phyloP scores from a whole-genome alignment of 2,113 vertebrate species.

The Forbesichthys agassizii region DNA sequence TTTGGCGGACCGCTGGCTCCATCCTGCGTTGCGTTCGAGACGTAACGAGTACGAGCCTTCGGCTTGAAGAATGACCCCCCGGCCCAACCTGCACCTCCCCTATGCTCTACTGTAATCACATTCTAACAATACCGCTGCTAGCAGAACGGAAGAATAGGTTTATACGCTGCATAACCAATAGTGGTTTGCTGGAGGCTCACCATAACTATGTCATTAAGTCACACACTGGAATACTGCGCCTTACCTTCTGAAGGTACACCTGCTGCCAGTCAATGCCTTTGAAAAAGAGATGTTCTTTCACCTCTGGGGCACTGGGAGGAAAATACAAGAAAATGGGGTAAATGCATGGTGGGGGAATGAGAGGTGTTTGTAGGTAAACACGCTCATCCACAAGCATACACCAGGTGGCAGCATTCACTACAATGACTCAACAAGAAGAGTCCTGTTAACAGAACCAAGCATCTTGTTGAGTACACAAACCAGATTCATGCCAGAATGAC shows the following conservation, averaged over 20 bases:
- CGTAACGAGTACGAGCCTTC: neutral
- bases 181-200: too few relatives aligned
- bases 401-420: slow-evolving; percentile 57
- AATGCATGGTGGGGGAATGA: neutral
- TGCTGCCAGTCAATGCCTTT: slow-evolving; percentile 97
- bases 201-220: neutral
- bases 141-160: too few relatives aligned
- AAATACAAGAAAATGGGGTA: neutral
- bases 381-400: slow-evolving; percentile 17
- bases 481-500: neutral
- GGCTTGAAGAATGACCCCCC: neutral
- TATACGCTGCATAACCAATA: too few relatives aligned
- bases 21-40: neutral
- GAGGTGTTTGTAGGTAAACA: neutral
- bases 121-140: too few relatives aligned
- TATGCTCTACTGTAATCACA: too few relatives aligned
- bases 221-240: neutral
- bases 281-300: slow-evolving; percentile 95
- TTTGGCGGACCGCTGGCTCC: slow-evolving; percentile 8
- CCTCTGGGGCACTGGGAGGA: slow-evolving; percentile 84
- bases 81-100: too few relatives aligned
- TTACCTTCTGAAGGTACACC: slow-evolving; percentile 96
- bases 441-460: slow-evolving; percentile 6
- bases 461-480: slow-evolving; percentile 19
- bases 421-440: neutral